Evolutionary conservation across 1,140 invertebrate genomes (phyloP).

Genomic region (Lutraria rhynchaena): DNA sequence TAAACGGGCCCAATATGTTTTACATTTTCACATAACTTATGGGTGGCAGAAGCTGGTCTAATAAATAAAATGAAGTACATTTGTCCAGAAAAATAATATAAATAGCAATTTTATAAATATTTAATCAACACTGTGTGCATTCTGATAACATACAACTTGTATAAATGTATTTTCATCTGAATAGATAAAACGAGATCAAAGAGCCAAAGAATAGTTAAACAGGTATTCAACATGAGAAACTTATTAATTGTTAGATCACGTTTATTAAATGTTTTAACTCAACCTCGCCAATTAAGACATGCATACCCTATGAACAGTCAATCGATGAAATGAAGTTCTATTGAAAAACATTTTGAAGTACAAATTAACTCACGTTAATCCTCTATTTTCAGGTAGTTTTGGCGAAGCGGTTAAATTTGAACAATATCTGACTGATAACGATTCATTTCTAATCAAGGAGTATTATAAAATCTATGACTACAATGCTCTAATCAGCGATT

Average conservation of each 20-base stretch:
- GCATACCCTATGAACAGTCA: neutral
- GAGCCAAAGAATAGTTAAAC: neutral
- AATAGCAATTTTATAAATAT: no score
- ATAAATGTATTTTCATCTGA: no score
- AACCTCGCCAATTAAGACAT: neutral
- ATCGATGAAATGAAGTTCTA: neutral
- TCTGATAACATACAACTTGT: no score
- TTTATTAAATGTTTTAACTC: neutral
- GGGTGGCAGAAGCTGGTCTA: no score
- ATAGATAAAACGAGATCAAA: no score
- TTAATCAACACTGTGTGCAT: no score
- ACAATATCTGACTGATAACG: neutral
- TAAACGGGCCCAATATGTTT: no score
- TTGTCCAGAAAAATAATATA: no score
- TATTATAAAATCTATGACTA: slow-evolving; percentile 39
- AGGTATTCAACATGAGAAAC: neutral
- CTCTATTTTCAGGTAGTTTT: slow-evolving; percentile 3
- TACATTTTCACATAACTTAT: no score
- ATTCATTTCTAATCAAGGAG: neutral
- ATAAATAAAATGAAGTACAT: no score
- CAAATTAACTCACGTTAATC: no score
- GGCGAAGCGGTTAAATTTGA: neutral
- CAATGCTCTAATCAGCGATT: slow-evolving; percentile 45
- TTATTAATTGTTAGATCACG: neutral
- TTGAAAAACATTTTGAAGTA: no score